phyloP scores from a whole-genome alignment of 2,888 invertebrate species.

The Keiferia lycopersicella region DNA sequence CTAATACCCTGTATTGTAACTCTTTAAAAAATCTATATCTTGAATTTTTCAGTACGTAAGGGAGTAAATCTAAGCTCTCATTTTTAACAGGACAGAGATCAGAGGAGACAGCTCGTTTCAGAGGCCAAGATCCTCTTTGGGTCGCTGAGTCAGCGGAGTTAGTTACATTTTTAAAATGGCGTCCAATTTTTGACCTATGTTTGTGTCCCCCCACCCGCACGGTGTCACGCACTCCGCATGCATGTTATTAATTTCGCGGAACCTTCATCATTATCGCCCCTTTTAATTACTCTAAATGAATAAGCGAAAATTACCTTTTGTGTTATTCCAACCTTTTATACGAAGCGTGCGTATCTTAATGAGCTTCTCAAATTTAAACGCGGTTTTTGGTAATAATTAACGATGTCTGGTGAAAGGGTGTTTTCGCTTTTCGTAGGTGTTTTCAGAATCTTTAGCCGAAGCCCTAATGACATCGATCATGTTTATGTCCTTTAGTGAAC shows the following conservation, averaged over 20 bases:
- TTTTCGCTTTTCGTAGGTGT: conserved; percentile 27
- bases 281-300: conserved; percentile 78
- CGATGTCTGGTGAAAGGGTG: conserved; percentile 56
- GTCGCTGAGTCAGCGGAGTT: too few relatives aligned
- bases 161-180: not conserved
- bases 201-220: too few relatives aligned
- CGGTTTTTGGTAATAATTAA: conserved; percentile 73
- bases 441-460: not conserved
- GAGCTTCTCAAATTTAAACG: conserved; percentile 75
- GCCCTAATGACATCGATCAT: conserved; percentile 13
- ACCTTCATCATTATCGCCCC: conserved; percentile 62
- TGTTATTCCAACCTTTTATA: conserved; percentile 66
- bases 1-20: too few relatives aligned
- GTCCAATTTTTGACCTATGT: too few relatives aligned
- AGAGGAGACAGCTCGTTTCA: too few relatives aligned
- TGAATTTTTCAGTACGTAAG: too few relatives aligned
- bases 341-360: conserved; percentile 69
- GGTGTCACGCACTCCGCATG: conserved; percentile 27
- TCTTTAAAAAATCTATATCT: too few relatives aligned
- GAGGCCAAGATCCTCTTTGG: too few relatives aligned
- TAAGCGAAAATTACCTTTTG: conserved; percentile 79
- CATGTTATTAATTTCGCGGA: conserved; percentile 60
- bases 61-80: too few relatives aligned
- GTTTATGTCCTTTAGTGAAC: too few relatives aligned
- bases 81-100: too few relatives aligned